Percentiles rank a stretch among this genome's conserved stretches.
Conservation (phyloP, 2,888 invertebrate species). For the Phaedon cochleariae region DNA sequence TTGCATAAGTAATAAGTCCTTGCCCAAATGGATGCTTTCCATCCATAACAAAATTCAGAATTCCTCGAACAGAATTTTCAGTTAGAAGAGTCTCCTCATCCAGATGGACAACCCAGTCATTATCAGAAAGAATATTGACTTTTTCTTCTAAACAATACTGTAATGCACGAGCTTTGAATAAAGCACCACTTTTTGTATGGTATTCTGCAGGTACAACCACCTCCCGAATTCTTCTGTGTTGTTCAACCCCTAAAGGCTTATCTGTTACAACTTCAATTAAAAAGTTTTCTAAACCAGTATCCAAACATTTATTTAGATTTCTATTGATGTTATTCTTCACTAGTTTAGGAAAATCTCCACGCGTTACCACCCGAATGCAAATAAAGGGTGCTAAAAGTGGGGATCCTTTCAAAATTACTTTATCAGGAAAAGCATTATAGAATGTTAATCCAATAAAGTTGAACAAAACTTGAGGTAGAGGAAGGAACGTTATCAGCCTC, state of each 20-base stretch:
- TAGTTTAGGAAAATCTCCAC: constrained; percentile 92
- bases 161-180: constrained; percentile 80
- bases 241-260: constrained; percentile 79
- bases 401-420: constrained; percentile 84
- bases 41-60: constrained; percentile 93
- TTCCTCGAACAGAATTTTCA: constrained; percentile 83
- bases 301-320: constrained; percentile 87
- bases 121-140: constrained; percentile 84
- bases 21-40: constrained; percentile 96
- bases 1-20: constrained; percentile 92
- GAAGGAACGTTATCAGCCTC: constrained; percentile 82
- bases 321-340: constrained; percentile 86
- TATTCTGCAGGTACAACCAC: constrained; percentile 89
- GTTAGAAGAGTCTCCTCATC: constrained; percentile 97
- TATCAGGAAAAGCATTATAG: constrained; percentile 95
- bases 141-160: constrained; percentile 95
- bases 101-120: constrained; percentile 96
- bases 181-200: constrained; percentile 88
- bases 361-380: constrained; percentile 92
- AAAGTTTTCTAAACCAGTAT: constrained; percentile 93
- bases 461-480: constrained; percentile 88
- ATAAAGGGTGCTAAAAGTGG: constrained; percentile 93
- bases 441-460: constrained; percentile 86
- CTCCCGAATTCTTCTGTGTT: constrained; percentile 83
- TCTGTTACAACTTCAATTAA: constrained; percentile 96